Conservation (phyloP, 92 coral and sea anemone genomes). For the Paramuricea clavata region DNA sequence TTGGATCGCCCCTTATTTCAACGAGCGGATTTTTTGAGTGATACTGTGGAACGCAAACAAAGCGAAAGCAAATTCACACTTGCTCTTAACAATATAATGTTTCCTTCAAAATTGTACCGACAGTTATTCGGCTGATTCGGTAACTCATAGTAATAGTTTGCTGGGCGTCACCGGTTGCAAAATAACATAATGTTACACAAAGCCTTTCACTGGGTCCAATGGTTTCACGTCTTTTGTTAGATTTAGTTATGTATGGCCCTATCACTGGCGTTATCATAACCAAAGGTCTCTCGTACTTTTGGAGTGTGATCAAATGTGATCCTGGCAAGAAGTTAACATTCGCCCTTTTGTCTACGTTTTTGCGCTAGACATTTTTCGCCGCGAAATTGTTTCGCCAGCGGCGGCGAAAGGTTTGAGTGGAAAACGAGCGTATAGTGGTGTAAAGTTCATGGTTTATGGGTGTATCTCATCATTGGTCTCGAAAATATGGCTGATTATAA, state of each 20-base stretch:
- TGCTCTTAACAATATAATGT: background rate
- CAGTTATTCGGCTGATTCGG: conserved; percentile 28
- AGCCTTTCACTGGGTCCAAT: conserved; percentile 12
- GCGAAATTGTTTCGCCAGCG: too few relatives aligned
- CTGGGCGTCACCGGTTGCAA: conserved; percentile 35
- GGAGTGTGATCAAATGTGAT: too few relatives aligned
- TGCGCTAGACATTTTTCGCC: too few relatives aligned
- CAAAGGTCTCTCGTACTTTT: background rate
- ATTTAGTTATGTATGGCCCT: conserved; percentile 12
- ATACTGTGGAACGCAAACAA: conserved; percentile 16
- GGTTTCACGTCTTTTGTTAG: conserved; percentile 1
- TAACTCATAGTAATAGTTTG: conserved; percentile 25
- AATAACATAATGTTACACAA: conserved; percentile 27
- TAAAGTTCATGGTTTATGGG: too few relatives aligned
- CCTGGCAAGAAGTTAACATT: too few relatives aligned
- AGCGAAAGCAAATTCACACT: conserved; percentile 32
- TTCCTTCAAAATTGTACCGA: conserved; percentile 14
- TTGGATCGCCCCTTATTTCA: background rate
- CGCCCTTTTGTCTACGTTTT: too few relatives aligned
- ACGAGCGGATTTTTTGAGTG: conserved; percentile 1
- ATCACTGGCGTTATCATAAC: conserved; percentile 3
- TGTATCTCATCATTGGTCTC: too few relatives aligned
- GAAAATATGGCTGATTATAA: too few relatives aligned
- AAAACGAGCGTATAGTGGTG: too few relatives aligned
- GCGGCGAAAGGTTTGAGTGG: too few relatives aligned